phyloP scores from a whole-genome alignment of 2,888 invertebrate species.

The Temnothorax rugatulus region DNA sequence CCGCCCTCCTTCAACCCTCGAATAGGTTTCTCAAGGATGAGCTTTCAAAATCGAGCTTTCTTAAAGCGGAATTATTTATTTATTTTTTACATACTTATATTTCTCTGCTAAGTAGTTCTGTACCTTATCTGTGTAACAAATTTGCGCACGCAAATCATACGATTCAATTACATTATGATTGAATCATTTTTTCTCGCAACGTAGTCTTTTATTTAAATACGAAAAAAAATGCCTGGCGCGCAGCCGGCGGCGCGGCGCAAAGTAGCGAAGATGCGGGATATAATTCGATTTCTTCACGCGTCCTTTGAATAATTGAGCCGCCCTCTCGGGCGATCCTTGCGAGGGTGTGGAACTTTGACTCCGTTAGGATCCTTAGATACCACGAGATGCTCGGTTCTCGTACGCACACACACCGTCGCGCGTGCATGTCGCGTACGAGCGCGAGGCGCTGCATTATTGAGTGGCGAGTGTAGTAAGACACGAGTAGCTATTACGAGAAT shows the following conservation, averaged over 20 bases:
- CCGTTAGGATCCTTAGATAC: slow-evolving; percentile 33
- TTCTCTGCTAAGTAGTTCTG: not conserved
- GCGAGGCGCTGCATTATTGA: slow-evolving; percentile 71
- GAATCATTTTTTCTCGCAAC: not conserved
- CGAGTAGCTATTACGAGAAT: slow-evolving; percentile 72
- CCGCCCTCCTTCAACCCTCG: slow-evolving; percentile 43
- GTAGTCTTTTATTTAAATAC: slow-evolving; percentile 14
- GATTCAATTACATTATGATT: not conserved
- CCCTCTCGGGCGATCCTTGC: slow-evolving; percentile 15
- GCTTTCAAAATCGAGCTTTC: not conserved
- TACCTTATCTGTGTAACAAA: not conserved
- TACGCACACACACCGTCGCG: slow-evolving; percentile 1
- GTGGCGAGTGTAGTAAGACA: slow-evolving; percentile 65
- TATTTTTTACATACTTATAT: slow-evolving; percentile 14
- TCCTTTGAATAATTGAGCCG: slow-evolving; percentile 66
- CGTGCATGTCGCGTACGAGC: slow-evolving; percentile 63
- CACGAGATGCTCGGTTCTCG: slow-evolving; percentile 25
- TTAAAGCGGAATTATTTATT: slow-evolving; percentile 3
- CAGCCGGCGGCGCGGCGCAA: slow-evolving; percentile 1
- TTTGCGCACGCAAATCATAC: not conserved
- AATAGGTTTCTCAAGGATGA: slow-evolving; percentile 29
- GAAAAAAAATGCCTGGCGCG: slow-evolving; percentile 22
- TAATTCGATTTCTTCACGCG: slow-evolving; percentile 73
- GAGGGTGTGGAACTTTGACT: slow-evolving; percentile 43
- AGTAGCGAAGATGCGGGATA: slow-evolving; percentile 46